A percentile compares a stretch with the other conserved stretches of the same genome.
phyloP scores from a whole-genome alignment of 2,797 vertebrate genomes.

The Anguilla marmorata region DNA sequence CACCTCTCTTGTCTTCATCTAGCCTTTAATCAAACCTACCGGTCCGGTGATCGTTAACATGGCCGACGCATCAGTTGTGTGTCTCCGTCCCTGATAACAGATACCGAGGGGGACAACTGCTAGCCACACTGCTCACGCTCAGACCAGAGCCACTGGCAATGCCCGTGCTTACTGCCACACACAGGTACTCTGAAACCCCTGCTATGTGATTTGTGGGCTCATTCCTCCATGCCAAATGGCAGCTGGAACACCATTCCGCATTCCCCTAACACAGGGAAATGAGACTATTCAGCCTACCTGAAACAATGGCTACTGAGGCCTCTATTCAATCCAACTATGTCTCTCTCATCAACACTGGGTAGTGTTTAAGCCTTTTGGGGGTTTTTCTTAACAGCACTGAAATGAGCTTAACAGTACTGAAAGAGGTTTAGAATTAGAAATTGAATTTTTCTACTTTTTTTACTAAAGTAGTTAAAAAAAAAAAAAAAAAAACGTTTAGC shows the following conservation, averaged over 20 bases:
- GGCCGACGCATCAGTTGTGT: constrained; percentile 31
- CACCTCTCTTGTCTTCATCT: constrained; percentile 32
- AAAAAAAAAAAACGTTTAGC: no score
- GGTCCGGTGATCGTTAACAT: constrained; percentile 46
- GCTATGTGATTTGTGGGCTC: constrained; percentile 20
- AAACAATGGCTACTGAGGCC: constrained; percentile 50
- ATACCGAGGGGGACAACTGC: constrained; percentile 42
- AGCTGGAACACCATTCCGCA: background rate
- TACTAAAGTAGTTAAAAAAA: no score
- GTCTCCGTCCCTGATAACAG: constrained; percentile 1
- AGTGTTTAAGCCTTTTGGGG: no score
- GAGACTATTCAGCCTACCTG: constrained; percentile 39
- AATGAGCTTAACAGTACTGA: no score
- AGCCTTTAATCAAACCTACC: constrained; percentile 57
- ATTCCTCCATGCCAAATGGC: background rate
- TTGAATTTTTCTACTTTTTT: no score
- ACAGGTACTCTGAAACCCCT: constrained; percentile 29
- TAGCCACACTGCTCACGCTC: constrained; percentile 45
- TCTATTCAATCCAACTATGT: background rate
- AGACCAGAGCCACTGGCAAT: constrained; percentile 39
- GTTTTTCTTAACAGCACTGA: no score
- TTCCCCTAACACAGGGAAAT: background rate
- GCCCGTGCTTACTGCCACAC: constrained; percentile 35
- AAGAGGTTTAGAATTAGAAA: no score
- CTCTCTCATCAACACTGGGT: no score